Conservation (phyloP, 2,888 invertebrate genomes). For the Cerceris rybyensis region DNA sequence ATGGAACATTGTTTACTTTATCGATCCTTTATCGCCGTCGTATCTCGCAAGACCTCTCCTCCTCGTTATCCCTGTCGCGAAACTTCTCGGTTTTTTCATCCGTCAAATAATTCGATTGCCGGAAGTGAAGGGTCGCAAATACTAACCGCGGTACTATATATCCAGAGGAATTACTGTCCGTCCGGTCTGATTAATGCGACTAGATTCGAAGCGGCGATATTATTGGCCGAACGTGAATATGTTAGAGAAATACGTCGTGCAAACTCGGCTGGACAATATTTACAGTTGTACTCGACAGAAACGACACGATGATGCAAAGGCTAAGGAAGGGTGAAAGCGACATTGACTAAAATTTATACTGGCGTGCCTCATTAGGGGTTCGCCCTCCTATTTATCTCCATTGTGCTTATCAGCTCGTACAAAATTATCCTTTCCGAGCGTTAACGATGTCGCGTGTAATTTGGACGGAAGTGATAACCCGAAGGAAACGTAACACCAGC, state of each 20-base stretch:
- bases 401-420: constrained; percentile 9
- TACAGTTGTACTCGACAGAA: constrained; percentile 40
- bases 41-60: no score
- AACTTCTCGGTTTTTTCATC: constrained; percentile 36
- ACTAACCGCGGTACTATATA: constrained; percentile 30
- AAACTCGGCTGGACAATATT: constrained; percentile 39
- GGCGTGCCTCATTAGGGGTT: background rate
- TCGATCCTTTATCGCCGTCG: no score
- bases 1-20: no score
- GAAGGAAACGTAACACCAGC: background rate
- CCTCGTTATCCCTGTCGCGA: no score
- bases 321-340: constrained; percentile 42
- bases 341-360: constrained; percentile 48
- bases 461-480: background rate
- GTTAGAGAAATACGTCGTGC: constrained; percentile 52
- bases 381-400: constrained; percentile 1
- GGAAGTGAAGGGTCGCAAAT: background rate
- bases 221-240: constrained; percentile 40
- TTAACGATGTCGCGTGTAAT: background rate
- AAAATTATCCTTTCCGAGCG: constrained; percentile 4
- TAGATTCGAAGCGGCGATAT: constrained; percentile 51
- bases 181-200: constrained; percentile 56
- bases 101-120: constrained; percentile 18
- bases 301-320: constrained; percentile 49
- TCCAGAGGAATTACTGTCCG: constrained; percentile 52